Evolutionary conservation across 2,888 invertebrate species (phyloP).

Genomic region (Julus scanicus): DNA sequence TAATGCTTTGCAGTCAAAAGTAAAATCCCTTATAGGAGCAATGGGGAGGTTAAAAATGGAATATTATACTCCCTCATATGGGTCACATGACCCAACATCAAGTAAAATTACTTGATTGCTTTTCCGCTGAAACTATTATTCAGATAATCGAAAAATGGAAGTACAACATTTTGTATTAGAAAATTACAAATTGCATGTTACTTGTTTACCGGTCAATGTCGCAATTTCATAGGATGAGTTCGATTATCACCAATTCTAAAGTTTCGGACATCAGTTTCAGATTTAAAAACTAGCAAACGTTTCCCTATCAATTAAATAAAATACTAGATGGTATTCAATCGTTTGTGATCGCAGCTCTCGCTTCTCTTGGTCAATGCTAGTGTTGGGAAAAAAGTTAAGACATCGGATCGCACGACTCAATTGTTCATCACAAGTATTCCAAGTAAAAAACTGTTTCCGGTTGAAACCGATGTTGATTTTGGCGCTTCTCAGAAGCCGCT

Average conservation of each 20-base stretch:
- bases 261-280: not conserved
- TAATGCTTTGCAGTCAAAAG: too few relatives aligned
- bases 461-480: not conserved
- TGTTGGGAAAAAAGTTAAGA: not conserved
- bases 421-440: not conserved
- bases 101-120: too few relatives aligned
- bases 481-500: slow-evolving; percentile 39
- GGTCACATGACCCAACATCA: too few relatives aligned
- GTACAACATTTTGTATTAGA: too few relatives aligned
- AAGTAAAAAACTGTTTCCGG: not conserved
- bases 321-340: not conserved
- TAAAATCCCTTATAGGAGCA: too few relatives aligned
- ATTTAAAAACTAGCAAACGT: not conserved
- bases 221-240: not conserved
- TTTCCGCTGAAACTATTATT: too few relatives aligned
- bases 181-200: too few relatives aligned
- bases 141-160: too few relatives aligned
- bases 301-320: not conserved
- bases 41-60: too few relatives aligned
- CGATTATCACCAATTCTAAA: not conserved
- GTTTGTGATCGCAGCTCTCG: not conserved
- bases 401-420: too few relatives aligned
- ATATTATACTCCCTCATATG: too few relatives aligned
- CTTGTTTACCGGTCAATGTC: too few relatives aligned
- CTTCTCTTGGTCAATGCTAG: not conserved